These are phyloP conservation scores for Pseudomyrmex flavicornis DNA, from an alignment of 1,140 invertebrate genomes.

Conservation along the genomic window DNA sequence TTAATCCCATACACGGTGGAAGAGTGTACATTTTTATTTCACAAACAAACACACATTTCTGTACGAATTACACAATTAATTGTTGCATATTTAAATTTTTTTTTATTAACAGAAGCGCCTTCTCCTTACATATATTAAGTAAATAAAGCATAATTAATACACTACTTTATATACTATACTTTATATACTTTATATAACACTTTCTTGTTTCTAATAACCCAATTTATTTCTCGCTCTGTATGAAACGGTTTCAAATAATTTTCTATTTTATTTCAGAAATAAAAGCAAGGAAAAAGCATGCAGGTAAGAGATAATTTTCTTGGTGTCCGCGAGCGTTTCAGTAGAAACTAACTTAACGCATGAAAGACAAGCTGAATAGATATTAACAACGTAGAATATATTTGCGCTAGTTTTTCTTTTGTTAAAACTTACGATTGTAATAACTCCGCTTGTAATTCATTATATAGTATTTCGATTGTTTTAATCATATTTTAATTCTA, in stretches of 20 bases:
- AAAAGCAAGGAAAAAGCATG: slow-evolving; percentile 90
- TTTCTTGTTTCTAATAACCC: not conserved
- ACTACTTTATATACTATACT: slow-evolving; percentile 5
- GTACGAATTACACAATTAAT: not conserved
- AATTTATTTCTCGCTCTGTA: slow-evolving; percentile 15
- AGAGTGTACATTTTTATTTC: not conserved
- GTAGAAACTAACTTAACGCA: slow-evolving; percentile 52
- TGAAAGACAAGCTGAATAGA: slow-evolving; percentile 44
- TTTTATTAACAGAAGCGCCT: slow-evolving; percentile 12
- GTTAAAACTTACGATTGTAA: not conserved
- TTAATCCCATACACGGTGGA: not conserved
- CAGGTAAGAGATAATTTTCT: slow-evolving; percentile 85
- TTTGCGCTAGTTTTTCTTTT: slow-evolving; percentile 13
- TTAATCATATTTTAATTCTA: slow-evolving; percentile 9
- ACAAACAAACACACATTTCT: not conserved
- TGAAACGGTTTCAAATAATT: slow-evolving; percentile 68
- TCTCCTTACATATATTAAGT: slow-evolving; percentile 3
- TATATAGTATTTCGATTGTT: not conserved
- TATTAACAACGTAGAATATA: slow-evolving; percentile 24
- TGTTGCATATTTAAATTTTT: slow-evolving; percentile 14
- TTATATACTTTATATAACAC: no score
- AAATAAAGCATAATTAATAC: not conserved
- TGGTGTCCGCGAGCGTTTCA: slow-evolving; percentile 48
- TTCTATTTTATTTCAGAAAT: slow-evolving; percentile 88
- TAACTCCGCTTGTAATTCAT: slow-evolving; percentile 8